These are phyloP conservation scores for Calliphora vomitoria DNA, from an alignment of 2,888 invertebrate species.

Conservation along the genomic window DNA sequence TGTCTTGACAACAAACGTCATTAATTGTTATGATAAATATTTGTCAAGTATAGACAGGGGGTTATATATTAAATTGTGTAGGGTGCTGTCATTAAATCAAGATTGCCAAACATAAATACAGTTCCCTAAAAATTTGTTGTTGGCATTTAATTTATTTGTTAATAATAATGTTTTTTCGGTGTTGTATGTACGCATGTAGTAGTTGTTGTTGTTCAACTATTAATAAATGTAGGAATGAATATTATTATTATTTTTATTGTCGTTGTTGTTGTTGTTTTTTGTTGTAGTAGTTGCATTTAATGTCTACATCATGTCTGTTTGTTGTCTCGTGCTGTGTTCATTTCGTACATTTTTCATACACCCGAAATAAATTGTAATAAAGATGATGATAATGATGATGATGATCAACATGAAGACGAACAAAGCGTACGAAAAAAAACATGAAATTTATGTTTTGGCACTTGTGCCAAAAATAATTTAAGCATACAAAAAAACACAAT, in stretches of 20 bases:
- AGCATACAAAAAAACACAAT: conserved; percentile 9
- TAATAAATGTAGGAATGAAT: conserved; percentile 6
- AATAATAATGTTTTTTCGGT: conserved; percentile 18
- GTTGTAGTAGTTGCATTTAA: conserved; percentile 48
- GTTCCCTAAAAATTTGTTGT: background rate
- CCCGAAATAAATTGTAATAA: conserved; percentile 21
- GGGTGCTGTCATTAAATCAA: background rate
- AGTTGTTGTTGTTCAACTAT: conserved; percentile 35
- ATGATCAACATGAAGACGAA: conserved; percentile 27
- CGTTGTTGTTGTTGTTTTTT: conserved; percentile 33
- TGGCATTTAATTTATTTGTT: conserved; percentile 8
- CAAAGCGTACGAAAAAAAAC: background rate
- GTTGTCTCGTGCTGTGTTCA: conserved; percentile 72
- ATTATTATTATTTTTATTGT: conserved; percentile 10
- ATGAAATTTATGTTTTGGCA: conserved; percentile 66
- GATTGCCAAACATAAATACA: background rate
- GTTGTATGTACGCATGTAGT: background rate
- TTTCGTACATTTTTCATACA: conserved; percentile 26
- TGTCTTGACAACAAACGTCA: too few species aligned
- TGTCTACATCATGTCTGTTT: conserved; percentile 64
- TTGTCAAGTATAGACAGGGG: too few species aligned
- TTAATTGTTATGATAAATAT: too few species aligned
- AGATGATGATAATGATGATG: conserved; percentile 27
- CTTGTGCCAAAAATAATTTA: conserved; percentile 64
- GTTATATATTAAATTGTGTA: background rate